Evolutionary conservation across 2,888 invertebrate species (phyloP).

Genomic region (Pandemis heparana): DNA sequence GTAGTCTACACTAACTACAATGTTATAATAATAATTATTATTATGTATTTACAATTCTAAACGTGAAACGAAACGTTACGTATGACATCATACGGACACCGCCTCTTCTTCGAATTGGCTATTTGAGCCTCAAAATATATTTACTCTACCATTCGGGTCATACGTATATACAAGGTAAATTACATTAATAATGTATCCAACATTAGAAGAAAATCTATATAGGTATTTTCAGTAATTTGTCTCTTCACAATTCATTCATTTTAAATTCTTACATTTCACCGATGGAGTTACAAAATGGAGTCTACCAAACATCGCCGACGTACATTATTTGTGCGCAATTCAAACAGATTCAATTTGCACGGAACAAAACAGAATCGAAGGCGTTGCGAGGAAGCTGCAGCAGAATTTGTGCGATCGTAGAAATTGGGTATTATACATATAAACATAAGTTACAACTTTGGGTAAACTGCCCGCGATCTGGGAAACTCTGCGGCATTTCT

Average conservation of each 20-base stretch:
- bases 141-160: conserved; percentile 74
- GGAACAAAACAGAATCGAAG: conserved; percentile 1
- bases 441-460: neutral
- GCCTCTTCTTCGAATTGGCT: conserved; percentile 59
- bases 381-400: neutral
- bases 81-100: conserved; percentile 73
- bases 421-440: neutral
- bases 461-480: conserved; percentile 1
- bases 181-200: conserved; percentile 76
- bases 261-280: conserved; percentile 61
- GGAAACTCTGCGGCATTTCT: conserved; percentile 11
- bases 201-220: conserved; percentile 74
- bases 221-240: conserved; percentile 67
- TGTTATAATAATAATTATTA: conserved; percentile 58
- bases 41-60: conserved; percentile 81
- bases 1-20: conserved; percentile 73
- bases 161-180: conserved; percentile 84
- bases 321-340: conserved; percentile 73
- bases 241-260: conserved; percentile 59
- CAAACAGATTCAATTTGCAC: conserved; percentile 42
- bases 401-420: conserved; percentile 5
- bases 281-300: conserved; percentile 68
- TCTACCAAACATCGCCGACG: conserved; percentile 71
- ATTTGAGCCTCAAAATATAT: conserved; percentile 76
- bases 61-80: conserved; percentile 70